Percentiles rank a stretch among this genome's conserved stretches.
phyloP scores from a whole-genome alignment of 1,140 invertebrate genomes.

The Tetramorium parvispinum region DNA sequence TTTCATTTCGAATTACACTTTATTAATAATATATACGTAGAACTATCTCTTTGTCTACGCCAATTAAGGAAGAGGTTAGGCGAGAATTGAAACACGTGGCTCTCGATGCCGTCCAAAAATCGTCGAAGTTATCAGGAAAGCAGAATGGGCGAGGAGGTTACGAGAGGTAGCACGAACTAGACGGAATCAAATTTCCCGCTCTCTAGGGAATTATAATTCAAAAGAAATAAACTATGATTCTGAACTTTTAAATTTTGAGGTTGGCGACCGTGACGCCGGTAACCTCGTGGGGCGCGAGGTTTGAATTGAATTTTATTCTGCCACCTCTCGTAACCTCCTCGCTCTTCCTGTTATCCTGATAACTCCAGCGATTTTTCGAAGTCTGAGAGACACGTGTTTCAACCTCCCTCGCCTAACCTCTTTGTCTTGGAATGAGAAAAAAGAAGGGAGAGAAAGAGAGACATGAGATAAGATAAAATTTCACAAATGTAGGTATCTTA shows the following conservation, averaged over 20 bases:
- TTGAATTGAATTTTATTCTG: background rate
- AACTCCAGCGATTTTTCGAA: background rate
- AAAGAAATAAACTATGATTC: background rate
- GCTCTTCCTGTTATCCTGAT: background rate
- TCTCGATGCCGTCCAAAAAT: conserved; percentile 19
- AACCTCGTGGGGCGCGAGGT: background rate
- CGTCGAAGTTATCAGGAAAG: background rate
- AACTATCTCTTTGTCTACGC: background rate
- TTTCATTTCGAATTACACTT: background rate
- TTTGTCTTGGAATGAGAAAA: background rate
- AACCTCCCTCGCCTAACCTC: background rate
- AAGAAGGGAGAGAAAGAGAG: background rate
- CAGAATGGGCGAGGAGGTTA: background rate
- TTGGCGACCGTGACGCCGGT: background rate
- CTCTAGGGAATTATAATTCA: background rate
- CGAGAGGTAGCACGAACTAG: background rate
- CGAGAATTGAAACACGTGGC: background rate
- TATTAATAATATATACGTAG: background rate
- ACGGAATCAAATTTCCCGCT: background rate
- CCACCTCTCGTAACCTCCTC: conserved; percentile 1
- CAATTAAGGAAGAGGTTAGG: background rate
- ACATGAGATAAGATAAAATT: background rate
- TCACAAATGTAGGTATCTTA: background rate
- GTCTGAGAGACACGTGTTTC: background rate
- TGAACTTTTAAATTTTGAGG: background rate